Conservation (phyloP, 2,113 vertebrate species). For the Talpa occidentalis region DNA sequence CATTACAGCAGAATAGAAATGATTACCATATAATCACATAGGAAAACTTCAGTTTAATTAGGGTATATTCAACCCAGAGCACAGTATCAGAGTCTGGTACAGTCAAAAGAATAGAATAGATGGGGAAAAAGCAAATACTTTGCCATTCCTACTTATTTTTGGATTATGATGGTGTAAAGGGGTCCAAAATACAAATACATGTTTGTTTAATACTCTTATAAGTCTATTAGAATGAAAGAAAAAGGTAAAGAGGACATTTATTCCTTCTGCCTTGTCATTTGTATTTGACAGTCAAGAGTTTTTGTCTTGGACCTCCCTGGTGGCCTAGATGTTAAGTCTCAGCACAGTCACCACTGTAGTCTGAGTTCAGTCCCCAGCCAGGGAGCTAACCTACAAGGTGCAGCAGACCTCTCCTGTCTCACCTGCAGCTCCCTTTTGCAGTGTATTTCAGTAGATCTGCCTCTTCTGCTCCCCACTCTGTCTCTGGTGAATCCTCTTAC, state of each 20-base stretch:
- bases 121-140: conserved; percentile 22
- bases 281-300: background rate
- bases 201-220: background rate
- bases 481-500: too few relatives aligned
- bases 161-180: background rate
- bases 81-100: background rate
- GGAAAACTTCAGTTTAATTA: conserved; percentile 26
- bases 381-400: too few relatives aligned
- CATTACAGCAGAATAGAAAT: conserved; percentile 38
- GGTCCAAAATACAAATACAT: background rate
- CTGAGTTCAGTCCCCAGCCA: too few relatives aligned
- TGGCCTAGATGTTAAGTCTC: too few relatives aligned
- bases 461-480: too few relatives aligned
- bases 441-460: too few relatives aligned
- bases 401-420: too few relatives aligned
- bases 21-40: conserved; percentile 7
- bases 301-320: background rate
- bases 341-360: too few relatives aligned
- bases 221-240: background rate
- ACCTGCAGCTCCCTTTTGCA: too few relatives aligned
- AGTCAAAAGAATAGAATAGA: background rate
- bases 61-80: background rate
- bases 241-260: background rate
- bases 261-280: background rate
- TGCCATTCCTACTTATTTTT: conserved; percentile 4